Percentiles rank a stretch among this genome's conserved stretches.
These are phyloP conservation scores for Campopleginae sp. DNA, from an alignment of 2,888 invertebrate species.

Conservation along the genomic window DNA sequence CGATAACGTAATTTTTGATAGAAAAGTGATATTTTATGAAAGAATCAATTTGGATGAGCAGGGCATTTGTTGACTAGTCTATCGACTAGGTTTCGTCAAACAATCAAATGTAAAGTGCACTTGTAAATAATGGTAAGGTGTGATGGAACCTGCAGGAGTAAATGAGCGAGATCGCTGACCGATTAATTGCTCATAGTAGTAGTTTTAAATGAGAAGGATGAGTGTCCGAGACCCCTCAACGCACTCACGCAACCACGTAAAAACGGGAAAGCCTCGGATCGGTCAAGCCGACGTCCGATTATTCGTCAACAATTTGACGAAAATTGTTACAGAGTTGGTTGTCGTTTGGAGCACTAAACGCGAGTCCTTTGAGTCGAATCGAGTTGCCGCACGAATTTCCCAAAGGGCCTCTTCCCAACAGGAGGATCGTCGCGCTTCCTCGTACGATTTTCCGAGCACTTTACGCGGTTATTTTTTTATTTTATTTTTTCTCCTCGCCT, in stretches of 20 bases:
- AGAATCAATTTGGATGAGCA: not conserved
- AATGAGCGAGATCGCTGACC: not conserved
- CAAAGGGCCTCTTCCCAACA: slow-evolving; percentile 33
- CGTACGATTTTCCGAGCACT: slow-evolving; percentile 24
- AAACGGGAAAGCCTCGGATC: slow-evolving; percentile 4
- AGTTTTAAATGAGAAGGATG: not conserved
- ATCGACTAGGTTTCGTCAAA: not conserved
- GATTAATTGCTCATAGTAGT: not conserved
- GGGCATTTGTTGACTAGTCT: not conserved
- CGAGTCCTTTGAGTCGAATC: slow-evolving; percentile 41
- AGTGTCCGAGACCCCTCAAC: slow-evolving; percentile 27
- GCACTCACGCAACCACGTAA: slow-evolving; percentile 2
- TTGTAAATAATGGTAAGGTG: not conserved
- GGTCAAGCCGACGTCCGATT: slow-evolving; percentile 9
- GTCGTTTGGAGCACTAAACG: slow-evolving; percentile 15
- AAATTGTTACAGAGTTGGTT: slow-evolving; percentile 40
- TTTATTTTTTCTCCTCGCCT: not conserved
- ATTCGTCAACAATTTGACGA: slow-evolving; percentile 51
- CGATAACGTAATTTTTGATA: too few species aligned
- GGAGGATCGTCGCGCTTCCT: slow-evolving; percentile 7
- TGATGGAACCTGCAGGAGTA: not conserved
- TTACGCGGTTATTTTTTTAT: not conserved
- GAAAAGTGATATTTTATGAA: too few species aligned
- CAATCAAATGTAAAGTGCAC: not conserved
- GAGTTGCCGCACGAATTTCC: slow-evolving; percentile 58